Evolutionary conservation across 2,888 invertebrate species (phyloP), one percentile per base, ranked within the genome.

Genomic region (Cepaea hortensis): DNA sequence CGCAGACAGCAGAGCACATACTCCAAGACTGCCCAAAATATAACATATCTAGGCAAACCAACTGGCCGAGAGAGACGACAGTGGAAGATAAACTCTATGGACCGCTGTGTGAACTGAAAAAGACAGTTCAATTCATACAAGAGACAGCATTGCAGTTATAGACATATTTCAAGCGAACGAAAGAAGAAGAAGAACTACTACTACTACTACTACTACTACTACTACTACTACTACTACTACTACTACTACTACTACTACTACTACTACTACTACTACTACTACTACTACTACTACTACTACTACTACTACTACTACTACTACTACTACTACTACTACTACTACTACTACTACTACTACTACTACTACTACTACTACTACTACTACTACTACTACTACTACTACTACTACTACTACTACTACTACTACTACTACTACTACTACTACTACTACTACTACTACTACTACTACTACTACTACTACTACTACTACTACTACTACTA

Each of bases 201-300:
- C 81, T 68, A 68, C 81, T 48, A 62, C 81, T 68, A 62, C 81
- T 68, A 68, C 81, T 68, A 48, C 81, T 81, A 23, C 81, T 68
- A 68, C 70, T 82, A 68, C 70, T 15, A 82, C 70, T 68, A 82
- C 70, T 48, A 82, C 46, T 70, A 70, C 70, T 48, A 68, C 70
- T 68, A 82, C 70, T 55, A 82, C 70, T 70, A 82, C 70, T 48
- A 68, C 81, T 68, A 68, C 82, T 68, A 70, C 82, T 68, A 82
- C 82, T 68, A 82, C 70, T 82, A 82, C 82, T 82, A 82, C 68
- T 82, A 82, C 70, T 82, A 68, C 82, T 82, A 82, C 68, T 82
- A 82, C 82, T 82, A 82, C 82, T 82, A 82, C 70, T 82, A 82
- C 82, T 82, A 35, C 70, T 82, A 68, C 82, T 68, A 68, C 82